Conservation (phyloP, 2,888 invertebrate species). For the Netelia melanura region DNA sequence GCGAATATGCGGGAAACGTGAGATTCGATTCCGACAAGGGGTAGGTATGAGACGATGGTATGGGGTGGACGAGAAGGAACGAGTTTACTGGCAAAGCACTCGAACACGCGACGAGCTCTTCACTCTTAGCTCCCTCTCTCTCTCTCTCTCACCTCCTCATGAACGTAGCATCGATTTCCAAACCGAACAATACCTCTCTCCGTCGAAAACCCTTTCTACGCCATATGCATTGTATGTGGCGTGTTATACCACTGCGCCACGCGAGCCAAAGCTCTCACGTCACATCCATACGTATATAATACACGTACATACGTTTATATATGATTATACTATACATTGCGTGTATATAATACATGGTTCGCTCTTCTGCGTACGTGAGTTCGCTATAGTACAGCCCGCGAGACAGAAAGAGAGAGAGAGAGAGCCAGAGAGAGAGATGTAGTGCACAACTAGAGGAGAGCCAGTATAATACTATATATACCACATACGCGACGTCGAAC, state of each 20-base stretch:
- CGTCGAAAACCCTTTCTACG: slow-evolving; percentile 60
- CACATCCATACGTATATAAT: slow-evolving; percentile 8
- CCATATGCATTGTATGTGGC: slow-evolving; percentile 47
- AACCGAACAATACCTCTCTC: slow-evolving; percentile 76
- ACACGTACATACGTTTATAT: not conserved
- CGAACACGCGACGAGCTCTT: slow-evolving; percentile 45
- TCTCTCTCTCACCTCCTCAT: slow-evolving; percentile 36
- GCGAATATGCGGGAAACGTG: slow-evolving; percentile 53
- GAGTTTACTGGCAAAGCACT: slow-evolving; percentile 38
- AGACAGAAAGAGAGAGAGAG: slow-evolving; percentile 44
- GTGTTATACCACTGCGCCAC: slow-evolving; percentile 46
- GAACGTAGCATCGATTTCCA: slow-evolving; percentile 81
- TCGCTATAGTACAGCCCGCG: slow-evolving; percentile 29
- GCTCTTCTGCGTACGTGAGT: slow-evolving; percentile 43
- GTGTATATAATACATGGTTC: slow-evolving; percentile 41
- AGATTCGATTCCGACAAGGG: slow-evolving; percentile 50
- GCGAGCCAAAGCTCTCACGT: slow-evolving; percentile 43
- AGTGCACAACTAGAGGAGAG: slow-evolving; percentile 15
- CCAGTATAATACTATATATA: slow-evolving; percentile 44
- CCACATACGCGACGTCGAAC: slow-evolving; percentile 74
- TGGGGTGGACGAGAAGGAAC: not conserved
- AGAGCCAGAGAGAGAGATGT: slow-evolving; percentile 35
- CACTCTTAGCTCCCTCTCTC: slow-evolving; percentile 29
- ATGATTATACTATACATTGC: slow-evolving; percentile 41
- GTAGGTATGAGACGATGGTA: slow-evolving; percentile 4